phyloP scores from a whole-genome alignment of 2,797 vertebrate species.

The Gouania willdenowi region DNA sequence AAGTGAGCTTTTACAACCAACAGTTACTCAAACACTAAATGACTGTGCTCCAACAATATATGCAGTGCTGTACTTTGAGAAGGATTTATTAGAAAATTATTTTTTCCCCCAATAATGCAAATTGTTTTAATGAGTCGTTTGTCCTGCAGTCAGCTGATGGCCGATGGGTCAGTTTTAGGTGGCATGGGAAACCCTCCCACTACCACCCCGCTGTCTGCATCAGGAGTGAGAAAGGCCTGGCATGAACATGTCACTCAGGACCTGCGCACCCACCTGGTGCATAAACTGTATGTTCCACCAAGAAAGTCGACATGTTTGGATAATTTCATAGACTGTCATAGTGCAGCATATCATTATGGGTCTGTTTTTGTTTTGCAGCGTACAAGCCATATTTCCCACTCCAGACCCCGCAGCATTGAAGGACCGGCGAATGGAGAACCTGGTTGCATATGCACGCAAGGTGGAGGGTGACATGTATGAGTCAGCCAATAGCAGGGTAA shows the following conservation, averaged over 20 bases:
- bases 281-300: constrained; percentile 91
- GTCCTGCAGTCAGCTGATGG: constrained; percentile 83
- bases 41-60: not conserved
- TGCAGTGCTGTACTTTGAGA: no score
- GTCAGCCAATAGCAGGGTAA: constrained; percentile 96
- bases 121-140: not conserved
- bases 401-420: constrained; percentile 97
- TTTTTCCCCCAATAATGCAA: no score
- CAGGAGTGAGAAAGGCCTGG: constrained; percentile 92
- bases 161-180: constrained; percentile 82
- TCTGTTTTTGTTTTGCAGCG: constrained; percentile 65
- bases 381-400: constrained; percentile 99
- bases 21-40: not conserved
- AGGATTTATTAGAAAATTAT: no score
- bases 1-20: constrained; percentile 70
- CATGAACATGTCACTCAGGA: constrained; percentile 99
- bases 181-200: constrained; percentile 87
- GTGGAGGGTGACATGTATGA: constrained; percentile 99
- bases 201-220: constrained; percentile 87
- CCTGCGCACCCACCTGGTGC: constrained; percentile 96
- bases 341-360: not conserved
- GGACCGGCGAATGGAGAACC: constrained; percentile 97
- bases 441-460: constrained; percentile 96
- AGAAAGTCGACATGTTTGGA: not conserved
- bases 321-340: not conserved